Evolutionary conservation across 2,888 invertebrate species (phyloP).

Genomic region (Clitarchus hookeri): DNA sequence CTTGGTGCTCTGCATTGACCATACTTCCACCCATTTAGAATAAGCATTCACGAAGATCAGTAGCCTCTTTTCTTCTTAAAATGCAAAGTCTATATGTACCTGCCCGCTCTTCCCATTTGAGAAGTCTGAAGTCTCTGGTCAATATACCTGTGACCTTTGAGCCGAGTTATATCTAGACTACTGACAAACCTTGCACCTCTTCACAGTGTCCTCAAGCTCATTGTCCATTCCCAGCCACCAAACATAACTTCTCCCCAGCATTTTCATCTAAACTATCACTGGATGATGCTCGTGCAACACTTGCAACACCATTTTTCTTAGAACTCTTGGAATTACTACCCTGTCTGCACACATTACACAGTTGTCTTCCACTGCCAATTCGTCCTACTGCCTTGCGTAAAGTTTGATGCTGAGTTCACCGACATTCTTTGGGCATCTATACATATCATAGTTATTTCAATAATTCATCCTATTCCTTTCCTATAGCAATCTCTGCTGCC

Average conservation of each 20-base stretch:
- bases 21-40: no score
- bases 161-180: no score
- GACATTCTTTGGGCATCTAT: background rate
- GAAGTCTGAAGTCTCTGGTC: no score
- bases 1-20: no score
- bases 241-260: slow-evolving; percentile 10
- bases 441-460: background rate
- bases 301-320: background rate
- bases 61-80: no score
- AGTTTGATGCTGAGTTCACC: background rate
- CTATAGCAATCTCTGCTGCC: background rate
- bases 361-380: background rate
- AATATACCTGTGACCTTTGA: no score
- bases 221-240: background rate
- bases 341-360: background rate
- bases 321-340: background rate
- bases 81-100: no score
- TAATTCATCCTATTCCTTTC: background rate
- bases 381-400: background rate
- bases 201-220: background rate
- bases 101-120: no score
- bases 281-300: slow-evolving; percentile 22
- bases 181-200: background rate
- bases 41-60: no score
- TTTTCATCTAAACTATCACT: background rate